Conservation (phyloP, 2,888 invertebrate species). For the Odontomyia ornata region DNA sequence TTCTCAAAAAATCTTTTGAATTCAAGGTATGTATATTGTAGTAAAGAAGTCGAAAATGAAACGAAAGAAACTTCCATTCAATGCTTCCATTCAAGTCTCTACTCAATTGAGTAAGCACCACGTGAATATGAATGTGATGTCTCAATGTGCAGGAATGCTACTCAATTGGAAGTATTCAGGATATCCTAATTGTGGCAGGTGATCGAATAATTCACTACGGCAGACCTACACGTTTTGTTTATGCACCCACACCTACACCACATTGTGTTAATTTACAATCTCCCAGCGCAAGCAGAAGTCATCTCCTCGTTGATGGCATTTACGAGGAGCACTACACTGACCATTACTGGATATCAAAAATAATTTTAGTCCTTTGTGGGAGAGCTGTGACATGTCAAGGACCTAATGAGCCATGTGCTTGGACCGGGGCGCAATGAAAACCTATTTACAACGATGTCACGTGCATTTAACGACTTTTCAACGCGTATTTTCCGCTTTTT, state of each 20-base stretch:
- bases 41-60: constrained; percentile 7
- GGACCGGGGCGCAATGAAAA: constrained; percentile 47
- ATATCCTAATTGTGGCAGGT: constrained; percentile 13
- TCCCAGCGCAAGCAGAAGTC: neutral
- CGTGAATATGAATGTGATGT: neutral
- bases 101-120: constrained; percentile 6
- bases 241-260: neutral
- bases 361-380: constrained; percentile 44
- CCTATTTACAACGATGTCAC: constrained; percentile 48
- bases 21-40: neutral
- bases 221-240: neutral
- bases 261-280: neutral
- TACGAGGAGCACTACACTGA: neutral
- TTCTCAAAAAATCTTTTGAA: constrained; percentile 1
- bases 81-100: neutral
- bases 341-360: constrained; percentile 45
- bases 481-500: constrained; percentile 20
- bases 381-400: constrained; percentile 45
- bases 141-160: neutral
- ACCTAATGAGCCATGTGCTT: constrained; percentile 47
- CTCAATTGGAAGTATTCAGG: neutral
- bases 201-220: neutral
- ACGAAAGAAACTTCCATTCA: neutral
- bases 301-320: neutral
- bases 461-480: constrained; percentile 47